A percentile compares a stretch with the other conserved stretches of the same genome.
Conservation (phyloP, 2,888 invertebrate genomes). For the Ecdyonurus torrentis region DNA sequence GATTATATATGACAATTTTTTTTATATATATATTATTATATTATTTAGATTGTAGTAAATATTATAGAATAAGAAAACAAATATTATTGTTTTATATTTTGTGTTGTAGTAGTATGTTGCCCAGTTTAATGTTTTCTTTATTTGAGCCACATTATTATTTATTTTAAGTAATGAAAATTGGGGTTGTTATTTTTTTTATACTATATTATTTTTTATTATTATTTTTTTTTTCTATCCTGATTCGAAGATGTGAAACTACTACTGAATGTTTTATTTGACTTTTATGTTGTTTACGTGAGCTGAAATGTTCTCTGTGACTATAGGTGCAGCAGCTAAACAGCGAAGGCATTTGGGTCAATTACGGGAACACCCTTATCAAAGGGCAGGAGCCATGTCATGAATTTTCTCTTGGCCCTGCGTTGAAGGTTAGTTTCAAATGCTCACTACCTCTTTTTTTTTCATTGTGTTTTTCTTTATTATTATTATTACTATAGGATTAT, state of each 20-base stretch:
- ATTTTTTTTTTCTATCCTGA: too few relatives aligned
- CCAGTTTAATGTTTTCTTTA: neutral
- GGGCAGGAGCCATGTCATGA: conserved; percentile 69
- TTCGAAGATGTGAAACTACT: too few relatives aligned
- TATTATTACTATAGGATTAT: too few relatives aligned
- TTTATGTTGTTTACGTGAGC: conserved; percentile 8
- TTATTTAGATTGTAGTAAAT: neutral
- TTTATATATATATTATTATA: neutral
- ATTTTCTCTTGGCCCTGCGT: conserved; percentile 18
- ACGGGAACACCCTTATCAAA: conserved; percentile 96
- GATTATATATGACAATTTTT: neutral
- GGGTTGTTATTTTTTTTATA: neutral
- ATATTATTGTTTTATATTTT: neutral
- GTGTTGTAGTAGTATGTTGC: neutral
- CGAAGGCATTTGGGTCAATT: conserved; percentile 70
- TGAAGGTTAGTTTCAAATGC: conserved; percentile 7
- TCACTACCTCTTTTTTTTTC: conserved; percentile 1
- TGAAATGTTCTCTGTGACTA: conserved; percentile 11
- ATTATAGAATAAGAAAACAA: too few relatives aligned
- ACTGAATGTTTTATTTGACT: too few relatives aligned
- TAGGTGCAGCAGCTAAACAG: conserved; percentile 46
- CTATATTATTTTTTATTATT: neutral
- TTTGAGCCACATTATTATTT: neutral
- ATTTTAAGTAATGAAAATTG: too few relatives aligned
- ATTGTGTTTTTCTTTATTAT: conserved; percentile 1